A percentile compares a stretch with the other conserved stretches of the same genome.
Conservation (phyloP, 2,888 invertebrate species). For the Exocentrus adspersus region DNA sequence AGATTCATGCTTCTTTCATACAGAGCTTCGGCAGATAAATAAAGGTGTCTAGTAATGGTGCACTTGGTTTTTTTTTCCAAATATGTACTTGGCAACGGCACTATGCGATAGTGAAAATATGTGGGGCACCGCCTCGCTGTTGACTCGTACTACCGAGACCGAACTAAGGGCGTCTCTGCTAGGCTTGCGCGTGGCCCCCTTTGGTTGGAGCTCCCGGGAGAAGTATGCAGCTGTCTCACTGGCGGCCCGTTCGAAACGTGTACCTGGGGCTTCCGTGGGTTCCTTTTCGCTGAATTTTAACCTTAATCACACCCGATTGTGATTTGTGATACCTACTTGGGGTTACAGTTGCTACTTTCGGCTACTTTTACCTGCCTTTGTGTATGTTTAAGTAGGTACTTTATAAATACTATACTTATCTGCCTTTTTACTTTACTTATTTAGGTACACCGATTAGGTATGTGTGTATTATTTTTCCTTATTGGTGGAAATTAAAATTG, state of each 20-base stretch:
- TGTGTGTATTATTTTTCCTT: too few relatives aligned
- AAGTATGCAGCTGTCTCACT: slow-evolving; percentile 42
- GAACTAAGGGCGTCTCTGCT: slow-evolving; percentile 60
- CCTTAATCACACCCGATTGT: slow-evolving; percentile 2
- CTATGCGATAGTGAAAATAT: slow-evolving; percentile 34
- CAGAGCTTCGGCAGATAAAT: too few relatives aligned
- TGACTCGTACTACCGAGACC: slow-evolving; percentile 64
- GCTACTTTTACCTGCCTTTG: background rate
- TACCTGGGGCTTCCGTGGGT: slow-evolving; percentile 21
- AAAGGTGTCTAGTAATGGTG: slow-evolving; percentile 15
- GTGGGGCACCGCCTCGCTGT: slow-evolving; percentile 66
- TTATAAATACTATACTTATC: too few relatives aligned
- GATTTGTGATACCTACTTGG: background rate
- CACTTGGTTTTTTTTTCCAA: slow-evolving; percentile 24
- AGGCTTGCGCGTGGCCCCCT: slow-evolving; percentile 63
- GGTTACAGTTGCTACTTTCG: background rate
- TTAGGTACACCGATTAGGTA: too few relatives aligned
- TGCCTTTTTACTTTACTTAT: too few relatives aligned
- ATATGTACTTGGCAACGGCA: slow-evolving; percentile 45
- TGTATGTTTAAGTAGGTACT: too few relatives aligned
- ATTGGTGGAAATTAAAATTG: too few relatives aligned
- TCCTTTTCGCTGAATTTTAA: slow-evolving; percentile 6
- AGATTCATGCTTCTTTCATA: slow-evolving; percentile 16
- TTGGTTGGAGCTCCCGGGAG: slow-evolving; percentile 55
- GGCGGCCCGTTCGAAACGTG: slow-evolving; percentile 49